Evolutionary conservation across 2,888 invertebrate genomes (phyloP).

Genomic region (Myopa testacea): DNA sequence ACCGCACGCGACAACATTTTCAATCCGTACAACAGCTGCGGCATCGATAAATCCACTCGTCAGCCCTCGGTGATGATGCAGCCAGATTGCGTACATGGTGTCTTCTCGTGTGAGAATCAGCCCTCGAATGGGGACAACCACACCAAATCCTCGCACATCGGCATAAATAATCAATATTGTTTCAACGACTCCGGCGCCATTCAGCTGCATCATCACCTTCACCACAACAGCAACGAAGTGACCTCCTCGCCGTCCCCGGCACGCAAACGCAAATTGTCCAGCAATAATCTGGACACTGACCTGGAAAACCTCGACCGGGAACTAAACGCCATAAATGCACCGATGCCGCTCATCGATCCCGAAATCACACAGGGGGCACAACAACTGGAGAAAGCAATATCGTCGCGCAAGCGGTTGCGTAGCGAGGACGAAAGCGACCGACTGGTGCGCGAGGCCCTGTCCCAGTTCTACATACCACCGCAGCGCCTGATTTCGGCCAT

Average conservation of each 20-base stretch:
- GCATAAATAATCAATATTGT: slow-evolving; percentile 39
- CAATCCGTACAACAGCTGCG: slow-evolving; percentile 60
- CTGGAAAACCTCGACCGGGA: slow-evolving; percentile 69
- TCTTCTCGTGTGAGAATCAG: slow-evolving; percentile 57
- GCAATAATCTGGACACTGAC: slow-evolving; percentile 67
- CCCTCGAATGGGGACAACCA: slow-evolving; percentile 45
- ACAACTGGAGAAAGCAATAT: slow-evolving; percentile 66
- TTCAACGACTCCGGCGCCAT: slow-evolving; percentile 29
- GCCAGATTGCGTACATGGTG: slow-evolving; percentile 46
- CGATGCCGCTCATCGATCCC: slow-evolving; percentile 68
- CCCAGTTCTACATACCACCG: slow-evolving; percentile 79
- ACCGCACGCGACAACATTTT: slow-evolving; percentile 67
- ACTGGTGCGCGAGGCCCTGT: slow-evolving; percentile 77
- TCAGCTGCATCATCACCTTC: slow-evolving; percentile 38
- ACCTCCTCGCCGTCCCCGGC: slow-evolving; percentile 34
- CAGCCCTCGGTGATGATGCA: slow-evolving; percentile 54
- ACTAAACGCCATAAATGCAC: slow-evolving; percentile 68
- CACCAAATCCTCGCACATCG: slow-evolving; percentile 44
- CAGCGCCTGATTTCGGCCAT: slow-evolving; percentile 77
- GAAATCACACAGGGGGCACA: slow-evolving; percentile 69
- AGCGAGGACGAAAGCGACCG: slow-evolving; percentile 76
- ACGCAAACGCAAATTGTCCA: slow-evolving; percentile 62
- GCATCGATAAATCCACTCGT: slow-evolving; percentile 54
- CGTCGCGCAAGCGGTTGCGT: slow-evolving; percentile 68
- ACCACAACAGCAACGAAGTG: slow-evolving; percentile 33